Base-by-base conservation (phyloP, 2,113 vertebrate genomes). In the Psittacus erithacus region DNA sequence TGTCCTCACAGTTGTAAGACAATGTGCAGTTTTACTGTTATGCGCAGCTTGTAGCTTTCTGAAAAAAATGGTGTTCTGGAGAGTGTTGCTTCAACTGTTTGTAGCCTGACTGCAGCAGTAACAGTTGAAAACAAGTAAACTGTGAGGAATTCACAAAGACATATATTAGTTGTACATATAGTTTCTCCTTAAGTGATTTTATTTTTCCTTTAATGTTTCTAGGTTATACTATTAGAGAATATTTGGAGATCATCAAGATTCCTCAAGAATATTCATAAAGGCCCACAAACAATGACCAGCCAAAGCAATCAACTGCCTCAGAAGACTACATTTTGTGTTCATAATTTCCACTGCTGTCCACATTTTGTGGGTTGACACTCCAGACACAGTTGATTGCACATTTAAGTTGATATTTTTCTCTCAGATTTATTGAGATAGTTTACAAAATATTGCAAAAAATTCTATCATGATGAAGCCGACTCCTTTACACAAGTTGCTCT, bases 221-320 rank as follows among this genome's bases (percentile, higher is more conserved):
- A 55, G 41, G 49, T 53, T 90, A 82, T 93, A 83, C 86, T 80
- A 83, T 86, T 67, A 60, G 50, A 64, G 28, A 86, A 76, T 82
- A 96, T 93, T 86, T 76, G 82, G 38, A 78, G 68, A 89, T 90
- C 79, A 88, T 93, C 81, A 87, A 71, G 76, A 93, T 91, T 90
- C 35, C 70, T 87, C 47, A 63, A 82, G 86, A 90, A 92, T 52
- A 86, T 84, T 82, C 49, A 84, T 67, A 93, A 78, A 24, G 50
- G 71, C 39, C 84, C 47, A 75, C 43, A 86, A 95, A 92, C 87
- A 94, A 80, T 39, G 80, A 86, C 38, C 86, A 95, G 55, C 28
- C 52, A 91, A 88, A 90, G 74, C 62, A 71, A 75, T 52, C 69
- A 86, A 81, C 57, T 49, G 82, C 69, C 91, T 93, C 60, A 19